Percentiles rank a stretch among this genome's conserved stretches.
Conservation (phyloP, 2,797 vertebrate species). For the Otolemur crassicaudatus region DNA sequence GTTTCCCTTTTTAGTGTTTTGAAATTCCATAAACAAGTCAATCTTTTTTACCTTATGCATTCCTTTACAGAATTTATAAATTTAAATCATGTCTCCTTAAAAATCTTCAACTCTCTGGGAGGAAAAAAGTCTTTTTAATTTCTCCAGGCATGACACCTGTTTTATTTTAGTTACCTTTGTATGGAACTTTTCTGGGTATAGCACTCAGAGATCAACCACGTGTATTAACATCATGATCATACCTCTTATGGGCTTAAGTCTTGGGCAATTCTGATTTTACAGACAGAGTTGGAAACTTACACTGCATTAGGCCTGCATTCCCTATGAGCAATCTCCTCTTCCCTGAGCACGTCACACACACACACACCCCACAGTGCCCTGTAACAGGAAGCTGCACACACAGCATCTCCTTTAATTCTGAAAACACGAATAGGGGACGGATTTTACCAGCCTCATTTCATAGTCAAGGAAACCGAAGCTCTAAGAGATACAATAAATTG, state of each 20-base stretch:
- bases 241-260: neutral
- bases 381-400: neutral
- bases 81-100: conserved; percentile 42
- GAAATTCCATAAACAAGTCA: conserved; percentile 26
- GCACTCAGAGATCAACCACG: neutral
- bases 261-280: neutral
- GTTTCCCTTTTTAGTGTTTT: conserved; percentile 33
- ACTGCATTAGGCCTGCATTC: neutral
- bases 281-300: neutral
- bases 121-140: neutral
- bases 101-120: neutral
- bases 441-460: neutral
- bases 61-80: neutral
- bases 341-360: neutral
- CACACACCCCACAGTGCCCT: neutral
- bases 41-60: neutral
- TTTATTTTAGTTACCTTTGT: conserved; percentile 17
- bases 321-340: neutral
- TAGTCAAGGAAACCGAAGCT: neutral
- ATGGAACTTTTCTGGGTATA: neutral
- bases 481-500: neutral
- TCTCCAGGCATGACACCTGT: neutral
- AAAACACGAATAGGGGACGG: neutral
- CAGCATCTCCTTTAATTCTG: neutral
- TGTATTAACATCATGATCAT: neutral